Evolutionary conservation across 2,113 vertebrate genomes (phyloP).

Genomic region (Oreochromis tanganicae): DNA sequence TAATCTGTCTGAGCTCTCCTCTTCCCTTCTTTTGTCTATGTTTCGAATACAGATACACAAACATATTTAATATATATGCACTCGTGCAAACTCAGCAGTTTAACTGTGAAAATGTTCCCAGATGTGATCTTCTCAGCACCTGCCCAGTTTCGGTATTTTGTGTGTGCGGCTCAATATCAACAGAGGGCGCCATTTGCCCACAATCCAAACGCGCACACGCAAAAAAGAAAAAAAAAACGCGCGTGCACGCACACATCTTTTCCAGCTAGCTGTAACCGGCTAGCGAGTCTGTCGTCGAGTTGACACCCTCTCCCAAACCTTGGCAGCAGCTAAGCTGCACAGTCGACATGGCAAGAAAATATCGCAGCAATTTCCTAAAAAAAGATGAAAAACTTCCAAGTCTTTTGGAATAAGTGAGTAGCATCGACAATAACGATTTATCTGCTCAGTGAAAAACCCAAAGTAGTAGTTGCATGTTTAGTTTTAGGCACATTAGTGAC

Average conservation of each 20-base stretch:
- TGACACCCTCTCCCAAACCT: slow-evolving; percentile 69
- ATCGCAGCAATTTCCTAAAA: slow-evolving; percentile 62
- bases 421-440: neutral
- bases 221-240: neutral
- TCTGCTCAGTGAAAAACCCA: neutral
- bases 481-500: slow-evolving; percentile 31
- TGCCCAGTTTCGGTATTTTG: neutral
- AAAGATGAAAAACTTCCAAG: slow-evolving; percentile 71
- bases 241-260: neutral
- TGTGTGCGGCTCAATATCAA: neutral
- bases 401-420: slow-evolving; percentile 73
- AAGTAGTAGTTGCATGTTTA: neutral
- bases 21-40: neutral
- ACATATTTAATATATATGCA: neutral
- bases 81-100: neutral
- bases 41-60: neutral
- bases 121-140: neutral
- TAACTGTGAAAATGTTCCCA: slow-evolving; percentile 15
- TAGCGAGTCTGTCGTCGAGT: slow-evolving; percentile 52
- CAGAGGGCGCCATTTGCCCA: slow-evolving; percentile 17
- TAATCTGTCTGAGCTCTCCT: slow-evolving; percentile 38
- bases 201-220: neutral
- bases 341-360: slow-evolving; percentile 74
- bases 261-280: slow-evolving; percentile 69
- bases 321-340: slow-evolving; percentile 69